Conservation (phyloP, 2,113 vertebrate species). For the Galbula dea region DNA sequence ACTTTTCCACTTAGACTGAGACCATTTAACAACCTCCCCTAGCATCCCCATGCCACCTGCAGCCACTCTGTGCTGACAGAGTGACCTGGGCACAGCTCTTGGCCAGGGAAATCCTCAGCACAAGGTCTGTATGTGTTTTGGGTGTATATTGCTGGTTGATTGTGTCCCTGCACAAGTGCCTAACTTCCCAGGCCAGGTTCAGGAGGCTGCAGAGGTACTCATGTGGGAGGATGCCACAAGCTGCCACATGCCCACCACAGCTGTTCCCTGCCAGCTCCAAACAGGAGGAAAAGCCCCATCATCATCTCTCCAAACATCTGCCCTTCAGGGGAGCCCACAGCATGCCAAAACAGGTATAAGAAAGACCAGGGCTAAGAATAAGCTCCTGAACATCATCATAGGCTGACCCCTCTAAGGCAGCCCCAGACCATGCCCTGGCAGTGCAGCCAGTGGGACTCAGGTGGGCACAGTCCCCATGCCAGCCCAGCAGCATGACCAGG, state of each 20-base stretch:
- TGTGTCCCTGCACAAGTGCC: accelerated
- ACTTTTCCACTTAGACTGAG: not conserved
- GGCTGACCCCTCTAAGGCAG: not conserved
- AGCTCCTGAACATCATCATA: not conserved
- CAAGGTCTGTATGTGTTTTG: not conserved
- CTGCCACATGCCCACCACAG: not conserved
- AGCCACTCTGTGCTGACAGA: not conserved
- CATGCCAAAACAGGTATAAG: not conserved
- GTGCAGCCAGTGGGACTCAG: not conserved
- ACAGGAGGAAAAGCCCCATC: not conserved
- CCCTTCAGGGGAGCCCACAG: not conserved
- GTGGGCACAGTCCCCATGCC: not conserved
- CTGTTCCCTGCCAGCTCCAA: not conserved
- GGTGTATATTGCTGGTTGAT: not conserved
- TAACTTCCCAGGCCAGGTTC: not conserved
- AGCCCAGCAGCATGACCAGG: accelerated
- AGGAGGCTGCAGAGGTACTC: not conserved
- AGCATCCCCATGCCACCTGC: not conserved
- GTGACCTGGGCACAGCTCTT: not conserved
- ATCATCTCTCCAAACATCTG: not conserved
- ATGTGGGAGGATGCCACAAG: not conserved
- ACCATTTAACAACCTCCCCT: not conserved
- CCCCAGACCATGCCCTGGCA: too few relatives aligned
- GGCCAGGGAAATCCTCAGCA: not conserved
- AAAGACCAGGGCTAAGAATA: not conserved